These are phyloP conservation scores for Sphenopsis melanotis DNA, from an alignment of 2,797 vertebrate genomes.

Conservation along the genomic window DNA sequence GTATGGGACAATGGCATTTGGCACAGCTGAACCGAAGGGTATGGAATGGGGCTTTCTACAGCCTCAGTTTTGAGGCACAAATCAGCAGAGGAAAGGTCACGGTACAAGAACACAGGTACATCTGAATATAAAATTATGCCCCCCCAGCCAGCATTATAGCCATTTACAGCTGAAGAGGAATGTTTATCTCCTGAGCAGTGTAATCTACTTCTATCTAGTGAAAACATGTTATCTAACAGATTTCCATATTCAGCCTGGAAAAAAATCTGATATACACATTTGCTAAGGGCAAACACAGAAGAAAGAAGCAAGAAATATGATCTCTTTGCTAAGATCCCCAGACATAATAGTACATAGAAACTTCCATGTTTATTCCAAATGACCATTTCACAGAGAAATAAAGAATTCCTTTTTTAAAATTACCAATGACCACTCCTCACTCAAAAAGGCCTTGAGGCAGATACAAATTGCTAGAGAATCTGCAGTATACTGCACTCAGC, in stretches of 20 bases:
- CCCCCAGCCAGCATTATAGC: neutral
- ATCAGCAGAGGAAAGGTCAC: neutral
- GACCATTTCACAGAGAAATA: neutral
- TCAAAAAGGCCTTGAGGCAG: neutral
- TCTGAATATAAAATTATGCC: neutral
- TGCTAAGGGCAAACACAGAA: neutral
- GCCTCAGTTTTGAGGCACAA: neutral
- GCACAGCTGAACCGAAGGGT: neutral
- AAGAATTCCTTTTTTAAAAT: neutral
- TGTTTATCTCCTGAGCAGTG: neutral
- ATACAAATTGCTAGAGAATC: neutral
- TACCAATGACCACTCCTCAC: neutral
- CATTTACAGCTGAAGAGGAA: neutral
- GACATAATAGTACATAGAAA: neutral
- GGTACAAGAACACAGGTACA: neutral
- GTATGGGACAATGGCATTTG: neutral
- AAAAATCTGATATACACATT: neutral
- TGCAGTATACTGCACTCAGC: neutral
- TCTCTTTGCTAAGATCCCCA: neutral
- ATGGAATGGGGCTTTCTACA: fast-evolving
- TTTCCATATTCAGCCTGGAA: neutral
- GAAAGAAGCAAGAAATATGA: neutral
- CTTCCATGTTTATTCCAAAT: neutral
- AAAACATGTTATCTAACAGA: neutral
- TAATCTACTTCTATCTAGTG: neutral